Conservation (phyloP, 2,888 invertebrate species). For the Plagodis dolabraria region DNA sequence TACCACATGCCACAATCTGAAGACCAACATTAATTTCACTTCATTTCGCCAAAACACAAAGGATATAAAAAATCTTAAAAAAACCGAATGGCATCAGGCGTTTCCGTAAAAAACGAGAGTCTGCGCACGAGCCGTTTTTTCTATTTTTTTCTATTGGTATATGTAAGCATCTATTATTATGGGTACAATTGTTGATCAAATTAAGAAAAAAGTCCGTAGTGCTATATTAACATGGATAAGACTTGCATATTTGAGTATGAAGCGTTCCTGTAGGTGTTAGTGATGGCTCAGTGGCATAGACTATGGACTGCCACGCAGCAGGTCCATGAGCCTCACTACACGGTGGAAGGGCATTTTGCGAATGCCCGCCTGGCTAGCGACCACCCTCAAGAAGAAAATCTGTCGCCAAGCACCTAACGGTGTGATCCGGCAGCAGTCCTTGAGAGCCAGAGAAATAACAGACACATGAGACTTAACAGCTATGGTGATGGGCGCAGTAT, state of each 20-base stretch:
- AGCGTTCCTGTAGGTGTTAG: neutral
- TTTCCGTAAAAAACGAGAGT: slow-evolving; percentile 77
- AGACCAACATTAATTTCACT: slow-evolving; percentile 63
- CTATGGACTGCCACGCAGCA: no score
- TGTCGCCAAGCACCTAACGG: no score
- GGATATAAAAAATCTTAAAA: slow-evolving; percentile 48
- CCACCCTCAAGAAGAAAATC: no score
- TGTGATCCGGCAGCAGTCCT: no score
- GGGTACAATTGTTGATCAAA: slow-evolving; percentile 77
- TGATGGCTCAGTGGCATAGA: no score
- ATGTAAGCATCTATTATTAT: slow-evolving; percentile 57
- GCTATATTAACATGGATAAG: slow-evolving; percentile 55
- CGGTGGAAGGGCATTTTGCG: no score
- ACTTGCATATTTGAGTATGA: neutral
- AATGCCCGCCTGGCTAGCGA: no score
- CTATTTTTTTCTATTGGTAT: slow-evolving; percentile 54
- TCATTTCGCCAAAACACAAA: slow-evolving; percentile 63
- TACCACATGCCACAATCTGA: slow-evolving; percentile 63
- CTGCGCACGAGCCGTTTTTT: slow-evolving; percentile 75
- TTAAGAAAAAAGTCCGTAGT: slow-evolving; percentile 67
- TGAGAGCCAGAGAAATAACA: no score
- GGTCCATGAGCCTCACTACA: no score
- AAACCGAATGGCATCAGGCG: slow-evolving; percentile 52
- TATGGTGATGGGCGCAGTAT: no score
- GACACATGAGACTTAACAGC: no score